Base-by-base conservation (phyloP, 2,888 invertebrate species). In the Rotaria magnacalcarata region DNA sequence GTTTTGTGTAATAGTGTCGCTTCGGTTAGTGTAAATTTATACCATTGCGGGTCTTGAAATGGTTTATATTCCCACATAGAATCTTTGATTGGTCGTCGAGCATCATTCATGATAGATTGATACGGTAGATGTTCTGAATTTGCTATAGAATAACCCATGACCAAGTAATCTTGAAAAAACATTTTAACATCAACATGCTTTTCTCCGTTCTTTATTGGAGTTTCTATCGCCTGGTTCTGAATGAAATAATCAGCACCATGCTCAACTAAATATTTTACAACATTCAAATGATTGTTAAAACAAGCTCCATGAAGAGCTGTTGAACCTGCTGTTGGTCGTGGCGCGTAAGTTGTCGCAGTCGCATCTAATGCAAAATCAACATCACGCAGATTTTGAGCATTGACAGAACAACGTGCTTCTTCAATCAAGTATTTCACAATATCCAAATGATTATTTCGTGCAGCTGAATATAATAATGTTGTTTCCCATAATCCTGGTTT, bases 41-140 rank as follows among this genome's bases (percentile, higher is more conserved):
- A 80, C 80, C 80, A 80, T 80, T 80, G n/a, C 7, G 24, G 14
- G 47, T 80, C 80, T 80, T 80, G 80, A 47, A 80, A 47, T n/a
- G 80, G 80, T 80, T 80, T 80, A 47, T 80, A 80, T 80, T 80
- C 80, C 80, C 80, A 80, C n/a, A 47, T 24, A 80, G 47, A 80
- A 47, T 80, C 80, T 7, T 1, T 24, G 1, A 47, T n/a, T n/a
- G 80, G 80, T 6, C 80, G 80, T 47, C 14, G 43, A 8, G n/a
- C n/a, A 14, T 80, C 80, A 11, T 80, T 14, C 21, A 43, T 24
- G 1, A 80, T 80, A 14, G 24, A 11, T 47, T 14, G 47, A n/a
- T 7, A 5, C 0, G 80, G 80, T 47, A 80, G 34, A 3, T 8
- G 21, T 21, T 21, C 6, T 47, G 43, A 3, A 10, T 0, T 0